Evolutionary conservation across 2,797 vertebrate genomes (phyloP).

Genomic region (Lepus townsendii): DNA sequence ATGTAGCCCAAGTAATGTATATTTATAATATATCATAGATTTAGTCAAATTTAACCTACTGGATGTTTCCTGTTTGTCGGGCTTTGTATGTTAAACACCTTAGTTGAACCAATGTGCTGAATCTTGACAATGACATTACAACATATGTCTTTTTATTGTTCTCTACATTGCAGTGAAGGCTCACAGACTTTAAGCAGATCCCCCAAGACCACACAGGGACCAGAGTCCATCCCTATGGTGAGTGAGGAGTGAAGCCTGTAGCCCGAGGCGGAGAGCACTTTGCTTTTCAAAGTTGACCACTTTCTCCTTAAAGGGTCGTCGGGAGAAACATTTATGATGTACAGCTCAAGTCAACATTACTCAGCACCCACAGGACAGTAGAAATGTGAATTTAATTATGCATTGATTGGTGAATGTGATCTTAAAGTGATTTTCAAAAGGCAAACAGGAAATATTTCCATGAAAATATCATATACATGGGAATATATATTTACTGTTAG

Average conservation of each 20-base stretch:
- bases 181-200: not conserved
- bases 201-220: not conserved
- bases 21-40: not conserved
- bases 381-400: not conserved
- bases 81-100: not conserved
- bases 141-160: not conserved
- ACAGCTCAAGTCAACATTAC: constrained; percentile 21
- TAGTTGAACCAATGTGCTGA: not conserved
- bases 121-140: not conserved
- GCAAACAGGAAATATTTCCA: constrained; percentile 43
- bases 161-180: not conserved
- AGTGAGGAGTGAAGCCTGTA: not conserved
- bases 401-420: not conserved
- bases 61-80: not conserved
- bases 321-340: not conserved
- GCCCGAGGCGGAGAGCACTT: not conserved
- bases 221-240: not conserved
- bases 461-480: not conserved
- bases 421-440: constrained; percentile 17
- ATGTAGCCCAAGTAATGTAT: not conserved
- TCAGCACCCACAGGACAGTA: not conserved
- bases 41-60: not conserved
- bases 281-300: not conserved
- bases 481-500: constrained; percentile 4
- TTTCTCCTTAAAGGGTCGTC: constrained; percentile 11